Evolutionary conservation across 2,888 invertebrate species (phyloP).

Genomic region (Tillus elongatus): DNA sequence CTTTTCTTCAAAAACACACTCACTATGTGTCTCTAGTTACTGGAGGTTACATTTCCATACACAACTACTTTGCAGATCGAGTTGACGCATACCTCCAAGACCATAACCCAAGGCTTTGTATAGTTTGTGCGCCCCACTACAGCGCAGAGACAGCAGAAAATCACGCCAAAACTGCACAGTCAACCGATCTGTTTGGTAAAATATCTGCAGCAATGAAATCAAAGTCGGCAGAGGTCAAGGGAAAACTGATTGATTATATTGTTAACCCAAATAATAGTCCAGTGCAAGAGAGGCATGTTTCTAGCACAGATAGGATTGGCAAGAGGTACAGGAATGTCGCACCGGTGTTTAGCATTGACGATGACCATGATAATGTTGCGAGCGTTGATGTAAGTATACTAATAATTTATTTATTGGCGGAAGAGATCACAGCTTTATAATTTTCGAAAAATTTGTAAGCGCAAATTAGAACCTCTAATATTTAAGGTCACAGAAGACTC

Average conservation of each 20-base stretch:
- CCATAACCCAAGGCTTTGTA: constrained; percentile 67
- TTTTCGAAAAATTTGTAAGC: neutral
- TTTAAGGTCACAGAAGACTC: too few species aligned
- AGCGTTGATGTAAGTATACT: constrained; percentile 36
- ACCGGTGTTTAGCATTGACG: constrained; percentile 91
- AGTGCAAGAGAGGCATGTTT: constrained; percentile 70
- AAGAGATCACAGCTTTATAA: neutral
- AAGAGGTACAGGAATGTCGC: constrained; percentile 83
- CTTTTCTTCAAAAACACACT: constrained; percentile 88
- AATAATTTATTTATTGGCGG: neutral
- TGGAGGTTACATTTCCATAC: constrained; percentile 82
- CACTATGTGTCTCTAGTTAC: constrained; percentile 86
- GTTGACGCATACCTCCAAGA: constrained; percentile 75
- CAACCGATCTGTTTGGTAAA: constrained; percentile 70
- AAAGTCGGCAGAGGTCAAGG: constrained; percentile 87
- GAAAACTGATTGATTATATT: constrained; percentile 85
- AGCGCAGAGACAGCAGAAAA: constrained; percentile 19
- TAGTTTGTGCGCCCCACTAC: constrained; percentile 59
- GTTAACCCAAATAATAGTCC: constrained; percentile 66
- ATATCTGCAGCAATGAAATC: constrained; percentile 80
- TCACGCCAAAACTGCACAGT: constrained; percentile 31
- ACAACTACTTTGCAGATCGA: constrained; percentile 74
- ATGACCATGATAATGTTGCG: constrained; percentile 60
- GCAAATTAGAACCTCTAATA: too few species aligned
- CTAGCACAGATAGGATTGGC: constrained; percentile 73